Percentiles rank a stretch among this genome's conserved stretches.
These are phyloP conservation scores for Scolopax bukidnonensis DNA, from an alignment of 2,797 vertebrate species.

Conservation along the genomic window DNA sequence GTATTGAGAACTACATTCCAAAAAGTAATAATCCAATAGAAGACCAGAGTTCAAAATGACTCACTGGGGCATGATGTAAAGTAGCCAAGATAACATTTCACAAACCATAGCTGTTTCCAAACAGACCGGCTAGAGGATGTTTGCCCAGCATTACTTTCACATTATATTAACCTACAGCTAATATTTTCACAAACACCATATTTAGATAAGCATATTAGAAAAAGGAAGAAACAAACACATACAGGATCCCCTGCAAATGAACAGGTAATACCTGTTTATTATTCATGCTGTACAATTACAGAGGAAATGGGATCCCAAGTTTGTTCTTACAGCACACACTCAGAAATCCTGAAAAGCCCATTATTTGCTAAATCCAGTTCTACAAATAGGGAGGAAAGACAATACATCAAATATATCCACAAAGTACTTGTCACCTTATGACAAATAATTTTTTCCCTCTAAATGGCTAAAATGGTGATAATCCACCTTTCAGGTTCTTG, in stretches of 20 bases:
- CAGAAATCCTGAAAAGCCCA: not conserved
- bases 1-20: not conserved
- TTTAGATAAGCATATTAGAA: not conserved
- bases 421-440: not conserved
- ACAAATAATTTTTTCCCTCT: not conserved
- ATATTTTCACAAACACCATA: not conserved
- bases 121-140: not conserved
- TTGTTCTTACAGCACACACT: not conserved
- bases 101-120: not conserved
- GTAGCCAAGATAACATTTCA: not conserved
- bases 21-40: constrained; percentile 4
- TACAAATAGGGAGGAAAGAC: not conserved
- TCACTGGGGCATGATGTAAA: not conserved
- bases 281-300: not conserved
- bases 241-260: not conserved
- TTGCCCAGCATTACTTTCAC: not conserved
- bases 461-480: not conserved
- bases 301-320: not conserved
- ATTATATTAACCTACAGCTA: not conserved
- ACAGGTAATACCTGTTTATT: not conserved
- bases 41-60: not conserved
- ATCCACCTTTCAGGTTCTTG: not conserved
- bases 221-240: not conserved
- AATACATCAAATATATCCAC: not conserved
- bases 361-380: not conserved